A percentile compares a stretch with the other conserved stretches of the same genome.
phyloP scores from a whole-genome alignment of 2,113 vertebrate species.

The Rhipidura dahli region DNA sequence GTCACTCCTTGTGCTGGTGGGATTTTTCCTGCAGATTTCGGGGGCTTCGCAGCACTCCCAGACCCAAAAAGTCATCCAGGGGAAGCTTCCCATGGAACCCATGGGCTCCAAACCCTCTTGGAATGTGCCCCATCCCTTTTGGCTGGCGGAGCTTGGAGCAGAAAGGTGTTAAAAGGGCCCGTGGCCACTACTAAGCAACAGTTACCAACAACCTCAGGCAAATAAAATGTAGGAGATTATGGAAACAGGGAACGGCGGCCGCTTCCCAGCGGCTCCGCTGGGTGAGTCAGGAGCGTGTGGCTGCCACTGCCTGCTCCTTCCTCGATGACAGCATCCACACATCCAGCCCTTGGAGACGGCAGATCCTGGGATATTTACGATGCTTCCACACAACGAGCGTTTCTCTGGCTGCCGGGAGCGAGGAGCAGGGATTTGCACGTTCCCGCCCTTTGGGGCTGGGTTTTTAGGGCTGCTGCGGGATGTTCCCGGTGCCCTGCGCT shows the following conservation, averaged over 20 bases:
- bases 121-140: background rate
- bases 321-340: slow-evolving; percentile 27
- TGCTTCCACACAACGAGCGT: rapidly evolving
- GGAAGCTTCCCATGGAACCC: background rate
- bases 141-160: slow-evolving; percentile 16
- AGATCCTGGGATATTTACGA: background rate
- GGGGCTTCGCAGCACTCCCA: too few relatives aligned
- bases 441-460: background rate
- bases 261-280: background rate
- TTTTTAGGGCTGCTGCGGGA: rapidly evolving
- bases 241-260: slow-evolving; percentile 36
- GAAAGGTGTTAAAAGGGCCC: slow-evolving; percentile 15
- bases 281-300: slow-evolving; percentile 30
- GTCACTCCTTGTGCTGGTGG: background rate
- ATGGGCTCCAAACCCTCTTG: background rate
- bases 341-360: background rate
- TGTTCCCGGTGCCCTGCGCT: rapidly evolving
- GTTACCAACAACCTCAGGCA: slow-evolving; percentile 68
- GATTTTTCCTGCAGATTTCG: background rate
- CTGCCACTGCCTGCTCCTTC: background rate
- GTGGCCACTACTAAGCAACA: slow-evolving; percentile 54
- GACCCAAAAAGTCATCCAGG: background rate
- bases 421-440: background rate
- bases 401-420: background rate
- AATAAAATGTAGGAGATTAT: slow-evolving; percentile 35